These are phyloP conservation scores for Drosophila mimetica DNA, from an alignment of 2,888 invertebrate species.

Conservation along the genomic window DNA sequence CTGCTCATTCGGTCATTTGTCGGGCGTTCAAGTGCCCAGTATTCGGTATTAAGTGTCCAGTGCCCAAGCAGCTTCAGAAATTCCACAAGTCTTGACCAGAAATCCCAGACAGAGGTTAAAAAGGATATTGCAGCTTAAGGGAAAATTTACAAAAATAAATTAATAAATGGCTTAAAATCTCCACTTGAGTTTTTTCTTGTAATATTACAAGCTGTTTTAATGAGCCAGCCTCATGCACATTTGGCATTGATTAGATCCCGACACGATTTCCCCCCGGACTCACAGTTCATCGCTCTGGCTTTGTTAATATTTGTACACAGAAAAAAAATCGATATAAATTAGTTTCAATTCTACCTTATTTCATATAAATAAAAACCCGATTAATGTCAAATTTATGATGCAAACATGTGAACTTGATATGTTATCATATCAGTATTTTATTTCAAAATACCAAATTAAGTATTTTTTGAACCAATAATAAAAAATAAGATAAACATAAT, in stretches of 20 bases:
- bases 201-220: background rate
- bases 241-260: slow-evolving; percentile 27
- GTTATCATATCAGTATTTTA: too few relatives aligned
- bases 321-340: too few relatives aligned
- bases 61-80: slow-evolving; percentile 8
- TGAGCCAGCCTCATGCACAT: slow-evolving; percentile 7
- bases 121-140: background rate
- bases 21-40: slow-evolving; percentile 9
- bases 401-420: too few relatives aligned
- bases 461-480: too few relatives aligned
- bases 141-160: background rate
- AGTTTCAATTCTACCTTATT: too few relatives aligned
- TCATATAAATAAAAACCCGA: too few relatives aligned
- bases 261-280: slow-evolving; percentile 3
- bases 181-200: background rate
- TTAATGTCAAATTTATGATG: too few relatives aligned
- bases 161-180: background rate
- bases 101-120: background rate
- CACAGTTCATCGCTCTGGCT: background rate
- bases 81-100: background rate
- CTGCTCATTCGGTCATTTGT: slow-evolving; percentile 46
- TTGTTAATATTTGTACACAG: too few relatives aligned
- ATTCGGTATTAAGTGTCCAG: too few relatives aligned
- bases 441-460: too few relatives aligned
- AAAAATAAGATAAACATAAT: too few relatives aligned